phyloP scores from a whole-genome alignment of 2,888 invertebrate genomes.

The Caenorhabditis macrosperma region DNA sequence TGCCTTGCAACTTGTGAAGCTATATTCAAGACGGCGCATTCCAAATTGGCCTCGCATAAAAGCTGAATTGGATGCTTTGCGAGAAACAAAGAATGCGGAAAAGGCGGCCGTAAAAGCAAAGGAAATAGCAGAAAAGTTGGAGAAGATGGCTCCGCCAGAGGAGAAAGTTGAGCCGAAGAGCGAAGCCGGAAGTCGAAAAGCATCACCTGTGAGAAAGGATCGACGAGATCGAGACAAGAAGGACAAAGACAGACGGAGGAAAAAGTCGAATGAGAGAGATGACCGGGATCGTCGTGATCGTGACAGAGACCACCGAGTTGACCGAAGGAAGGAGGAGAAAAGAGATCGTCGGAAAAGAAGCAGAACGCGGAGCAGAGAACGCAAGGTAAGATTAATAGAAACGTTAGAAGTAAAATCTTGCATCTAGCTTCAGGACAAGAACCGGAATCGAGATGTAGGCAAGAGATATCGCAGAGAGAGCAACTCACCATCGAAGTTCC shows the following conservation, averaged over 20 bases:
- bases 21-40: conserved; percentile 72
- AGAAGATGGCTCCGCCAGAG: conserved; percentile 46
- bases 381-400: conserved; percentile 20
- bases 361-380: conserved; percentile 43
- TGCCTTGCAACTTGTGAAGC: conserved; percentile 65
- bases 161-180: conserved; percentile 31
- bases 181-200: conserved; percentile 22
- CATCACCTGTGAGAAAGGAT: conserved; percentile 30
- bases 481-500: conserved; percentile 38
- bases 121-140: conserved; percentile 56
- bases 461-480: conserved; percentile 45
- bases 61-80: conserved; percentile 58
- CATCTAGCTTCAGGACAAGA: conserved; percentile 40
- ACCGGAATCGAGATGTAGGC: conserved; percentile 58
- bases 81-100: conserved; percentile 51
- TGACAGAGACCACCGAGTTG: conserved; percentile 33
- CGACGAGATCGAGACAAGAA: conserved; percentile 36
- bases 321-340: conserved; percentile 40
- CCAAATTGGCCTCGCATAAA: conserved; percentile 63
- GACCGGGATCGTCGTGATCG: conserved; percentile 39
- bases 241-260: conserved; percentile 37
- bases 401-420: background rate
- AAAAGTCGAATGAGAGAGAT: conserved; percentile 40
- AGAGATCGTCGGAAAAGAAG: conserved; percentile 42
- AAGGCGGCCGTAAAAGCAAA: conserved; percentile 58